A percentile compares a stretch with the other conserved stretches of the same genome.
Evolutionary conservation across 53 echinoderm and acorn worm genomes (phyloP).

Genomic region (Paracentrotus lividus): DNA sequence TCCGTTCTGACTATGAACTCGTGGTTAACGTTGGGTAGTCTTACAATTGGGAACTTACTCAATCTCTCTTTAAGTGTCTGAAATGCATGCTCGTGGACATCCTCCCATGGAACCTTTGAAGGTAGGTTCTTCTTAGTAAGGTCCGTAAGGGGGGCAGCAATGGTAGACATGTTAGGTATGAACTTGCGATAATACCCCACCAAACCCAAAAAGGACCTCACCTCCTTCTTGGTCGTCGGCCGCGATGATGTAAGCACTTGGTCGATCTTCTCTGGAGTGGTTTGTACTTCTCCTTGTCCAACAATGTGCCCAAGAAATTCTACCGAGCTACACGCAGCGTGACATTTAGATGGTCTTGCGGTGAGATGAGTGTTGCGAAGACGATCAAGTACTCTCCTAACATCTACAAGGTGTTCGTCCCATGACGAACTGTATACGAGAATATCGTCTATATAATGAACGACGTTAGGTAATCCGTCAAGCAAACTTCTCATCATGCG

Average conservation of each 20-base stretch:
- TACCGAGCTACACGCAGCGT: background rate
- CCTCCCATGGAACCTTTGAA: conserved; percentile 22
- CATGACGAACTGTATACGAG: background rate
- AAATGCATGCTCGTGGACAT: conserved; percentile 52
- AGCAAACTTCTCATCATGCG: background rate
- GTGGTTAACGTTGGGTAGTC: conserved; percentile 13
- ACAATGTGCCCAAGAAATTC: background rate
- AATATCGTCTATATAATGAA: background rate
- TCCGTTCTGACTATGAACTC: conserved; percentile 46
- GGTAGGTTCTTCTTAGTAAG: conserved; percentile 14
- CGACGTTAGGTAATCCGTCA: background rate
- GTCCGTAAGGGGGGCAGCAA: conserved; percentile 62
- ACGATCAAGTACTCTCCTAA: background rate
- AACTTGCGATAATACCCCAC: conserved; percentile 69
- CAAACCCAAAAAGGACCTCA: conserved; percentile 70
- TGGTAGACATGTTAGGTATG: conserved; percentile 66
- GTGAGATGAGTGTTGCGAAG: background rate
- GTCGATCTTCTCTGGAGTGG: background rate
- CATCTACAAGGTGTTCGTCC: background rate
- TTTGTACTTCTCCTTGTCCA: background rate
- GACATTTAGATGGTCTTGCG: conserved; percentile 21
- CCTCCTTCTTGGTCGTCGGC: conserved; percentile 68
- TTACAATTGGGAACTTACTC: conserved; percentile 17
- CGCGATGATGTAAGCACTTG: conserved; percentile 52
- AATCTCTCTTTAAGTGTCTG: conserved; percentile 18